Conservation (phyloP, 2,888 invertebrate genomes). For the Patella ulyssiponensis region DNA sequence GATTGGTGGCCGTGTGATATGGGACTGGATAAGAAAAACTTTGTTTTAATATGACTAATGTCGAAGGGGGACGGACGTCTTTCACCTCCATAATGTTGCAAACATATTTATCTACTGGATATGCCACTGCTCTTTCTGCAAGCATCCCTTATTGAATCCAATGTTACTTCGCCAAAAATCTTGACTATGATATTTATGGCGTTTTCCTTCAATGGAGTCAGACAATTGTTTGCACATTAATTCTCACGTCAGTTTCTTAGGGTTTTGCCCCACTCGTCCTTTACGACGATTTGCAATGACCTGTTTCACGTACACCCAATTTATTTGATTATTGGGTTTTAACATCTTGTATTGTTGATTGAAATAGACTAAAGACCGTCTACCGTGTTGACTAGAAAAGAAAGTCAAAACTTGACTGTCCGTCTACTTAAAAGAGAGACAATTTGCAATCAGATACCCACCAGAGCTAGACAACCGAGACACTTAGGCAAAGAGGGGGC, state of each 20-base stretch:
- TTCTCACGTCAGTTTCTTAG: neutral
- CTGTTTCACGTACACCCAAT: neutral
- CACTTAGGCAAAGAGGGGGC: too few relatives aligned
- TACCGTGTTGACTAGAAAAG: too few relatives aligned
- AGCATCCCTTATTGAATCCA: neutral
- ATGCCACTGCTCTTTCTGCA: neutral
- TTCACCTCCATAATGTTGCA: neutral
- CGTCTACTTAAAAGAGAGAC: too few relatives aligned
- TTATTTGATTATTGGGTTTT: neutral
- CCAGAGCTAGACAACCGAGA: too few relatives aligned
- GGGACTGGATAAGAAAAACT: too few relatives aligned
- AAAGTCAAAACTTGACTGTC: too few relatives aligned
- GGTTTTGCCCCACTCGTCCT: neutral
- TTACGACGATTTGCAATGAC: neutral
- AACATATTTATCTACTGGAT: neutral
- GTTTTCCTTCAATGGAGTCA: neutral
- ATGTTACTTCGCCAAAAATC: neutral
- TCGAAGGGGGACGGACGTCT: neutral
- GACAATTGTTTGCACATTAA: neutral
- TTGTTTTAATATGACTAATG: neutral
- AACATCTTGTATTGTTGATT: neutral
- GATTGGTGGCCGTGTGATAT: too few relatives aligned
- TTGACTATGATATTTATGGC: neutral
- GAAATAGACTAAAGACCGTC: too few relatives aligned
- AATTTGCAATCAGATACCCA: too few relatives aligned